phyloP scores from a whole-genome alignment of 2,888 invertebrate genomes.

The Eupelmus urozonus region DNA sequence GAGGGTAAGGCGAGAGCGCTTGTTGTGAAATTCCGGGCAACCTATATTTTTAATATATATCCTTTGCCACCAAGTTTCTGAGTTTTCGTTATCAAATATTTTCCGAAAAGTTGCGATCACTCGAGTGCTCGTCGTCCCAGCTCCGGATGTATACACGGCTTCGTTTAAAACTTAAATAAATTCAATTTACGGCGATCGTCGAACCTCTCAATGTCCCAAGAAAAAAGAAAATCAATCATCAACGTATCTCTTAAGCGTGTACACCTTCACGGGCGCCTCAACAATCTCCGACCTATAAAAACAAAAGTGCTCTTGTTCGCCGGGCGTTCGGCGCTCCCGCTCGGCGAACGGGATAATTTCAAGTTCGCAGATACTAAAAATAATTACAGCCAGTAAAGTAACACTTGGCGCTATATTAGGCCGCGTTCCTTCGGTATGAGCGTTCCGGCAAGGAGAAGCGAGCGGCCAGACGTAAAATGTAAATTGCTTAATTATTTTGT shows the following conservation, averaged over 20 bases:
- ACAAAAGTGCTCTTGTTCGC: conserved; percentile 18
- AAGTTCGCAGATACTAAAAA: conserved; percentile 50
- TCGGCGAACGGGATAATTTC: conserved; percentile 33
- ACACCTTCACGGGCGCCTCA: not conserved
- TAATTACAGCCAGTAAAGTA: conserved; percentile 30
- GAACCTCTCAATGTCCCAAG: too few species aligned
- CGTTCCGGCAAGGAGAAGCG: too few species aligned
- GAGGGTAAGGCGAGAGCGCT: not conserved
- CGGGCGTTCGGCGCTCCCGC: not conserved
- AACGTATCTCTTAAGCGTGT: too few species aligned
- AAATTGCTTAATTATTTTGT: conserved; percentile 59
- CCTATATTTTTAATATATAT: not conserved
- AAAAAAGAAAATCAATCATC: too few species aligned
- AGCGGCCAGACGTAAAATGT: conserved; percentile 42
- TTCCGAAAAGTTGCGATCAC: too few species aligned
- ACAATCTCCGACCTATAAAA: conserved; percentile 10
- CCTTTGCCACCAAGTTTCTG: too few species aligned
- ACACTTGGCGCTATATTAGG: conserved; percentile 35
- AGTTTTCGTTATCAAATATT: too few species aligned
- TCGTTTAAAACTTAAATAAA: too few species aligned
- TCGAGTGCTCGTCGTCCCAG: too few species aligned
- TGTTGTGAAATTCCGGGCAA: not conserved
- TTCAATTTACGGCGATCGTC: too few species aligned
- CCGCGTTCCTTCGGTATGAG: conserved; percentile 14
- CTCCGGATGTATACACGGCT: too few species aligned